Evolutionary conservation across 2,113 vertebrate species (phyloP), one percentile per base, ranked within the genome.

Genomic region (Ivindomyrus marchei): DNA sequence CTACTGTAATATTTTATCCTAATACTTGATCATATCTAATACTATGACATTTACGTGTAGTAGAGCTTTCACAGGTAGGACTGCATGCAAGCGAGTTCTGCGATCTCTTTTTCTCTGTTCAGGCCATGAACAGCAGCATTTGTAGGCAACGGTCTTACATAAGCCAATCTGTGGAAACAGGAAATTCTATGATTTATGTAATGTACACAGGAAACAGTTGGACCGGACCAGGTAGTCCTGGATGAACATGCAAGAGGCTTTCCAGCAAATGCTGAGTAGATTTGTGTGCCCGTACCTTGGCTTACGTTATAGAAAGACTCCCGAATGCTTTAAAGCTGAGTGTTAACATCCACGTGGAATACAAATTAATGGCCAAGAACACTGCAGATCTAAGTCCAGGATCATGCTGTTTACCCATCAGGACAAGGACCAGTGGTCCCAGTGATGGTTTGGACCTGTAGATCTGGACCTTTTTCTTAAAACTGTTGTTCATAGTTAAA

Each of bases 161-260:
- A 47, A 88, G 21, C n/a, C 47, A 70, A 15, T 87, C 66, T 90
- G 27, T 87, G 47, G 58, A 86, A 87, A 74, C 49, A 56, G 89
- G 89, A 90, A 88, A 77, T 77, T 90, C 89, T 27, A 24, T 90
- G 85, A 90, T 90, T 90, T 87, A 87, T 90, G 62, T 87, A 90
- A 87, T 87, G 89, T 87, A 87, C 89, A 53, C 89, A 90, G 89
- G 89, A 90, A 87, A 50, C 58, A 87, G 89, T 42, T 36, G 56
- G 83, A 62, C 84, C 46, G 27, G 24, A 56, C 49, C 89, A 87
- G 83, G 84, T 70, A 50, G 84, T 58, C 36, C 87, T 85, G 39
- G 84, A 66, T 87, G 85, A 86, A 66, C 24, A 56, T 15, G 46
- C 2, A 70, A 62, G 21, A 45, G 70, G 85, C 87, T 90, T 87